Base-by-base conservation (phyloP, 1,140 invertebrate genomes). In the Sarcophaga peregrina region DNA sequence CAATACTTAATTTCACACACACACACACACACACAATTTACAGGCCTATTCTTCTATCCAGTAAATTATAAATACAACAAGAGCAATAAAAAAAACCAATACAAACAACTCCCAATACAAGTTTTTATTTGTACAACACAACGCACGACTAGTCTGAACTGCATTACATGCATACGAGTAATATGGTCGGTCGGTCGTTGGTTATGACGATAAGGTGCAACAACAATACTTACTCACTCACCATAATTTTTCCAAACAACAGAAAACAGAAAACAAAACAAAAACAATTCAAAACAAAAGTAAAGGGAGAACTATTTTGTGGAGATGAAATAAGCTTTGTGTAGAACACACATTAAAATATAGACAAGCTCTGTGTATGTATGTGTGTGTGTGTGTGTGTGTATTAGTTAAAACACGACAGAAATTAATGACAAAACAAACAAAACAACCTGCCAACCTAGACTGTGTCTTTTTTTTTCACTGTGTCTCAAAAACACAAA, bases 401-500 rank as follows among this genome's bases (percentile, higher is more conserved):
- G 17, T 9, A 25, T n/a, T 20, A 25, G n/a, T 25, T 37, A 37
- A 68, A n/a, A 62, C 6, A 62, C 54, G 15, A 62, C 6, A n/a
- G 10, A 62, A 62, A 62, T 37, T 37, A 52, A 52, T 52, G 8
- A 10, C 2, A 52, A 52, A 52, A 10, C 9, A 58, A 58, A 75
- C 5, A 48, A 78, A 78, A 78, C 75, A 78, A 78, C 75, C 75
- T 76, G 74, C 74, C 47, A 76, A 76, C 47, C 74, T 9, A 0
- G 7, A 47, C n/a, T 47, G 15, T 48, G 46, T 74, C 73, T 74
- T 17, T 11, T n/a, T 45, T 58, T 58, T 58, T n/a, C 54, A 15
- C 54, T 58, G 13, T n/a, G 13, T n/a, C 13, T 58, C 4, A 37
- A 37, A 37, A 37, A 37, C 25, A 37, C 25, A 37, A 37, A 37